Evolutionary conservation across 2,888 invertebrate genomes (phyloP).

Genomic region (Caenorhabditis angaria): DNA sequence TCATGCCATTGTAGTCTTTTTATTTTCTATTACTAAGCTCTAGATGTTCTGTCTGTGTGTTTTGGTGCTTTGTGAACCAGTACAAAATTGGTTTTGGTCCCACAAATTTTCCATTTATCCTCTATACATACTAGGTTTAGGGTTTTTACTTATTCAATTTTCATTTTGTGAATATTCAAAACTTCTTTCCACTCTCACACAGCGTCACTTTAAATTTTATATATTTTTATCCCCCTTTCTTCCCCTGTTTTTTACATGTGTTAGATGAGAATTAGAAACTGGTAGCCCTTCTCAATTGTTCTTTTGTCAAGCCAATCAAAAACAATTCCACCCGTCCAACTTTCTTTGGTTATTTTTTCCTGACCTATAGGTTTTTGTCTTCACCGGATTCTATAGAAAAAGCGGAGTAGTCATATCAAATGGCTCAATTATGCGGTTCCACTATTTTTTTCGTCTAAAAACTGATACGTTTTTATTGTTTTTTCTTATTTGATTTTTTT

Average conservation of each 20-base stretch:
- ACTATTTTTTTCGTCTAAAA: not conserved
- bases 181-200: not conserved
- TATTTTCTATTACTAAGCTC: not conserved
- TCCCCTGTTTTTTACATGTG: not conserved
- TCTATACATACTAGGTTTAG: not conserved
- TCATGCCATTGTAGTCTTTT: not conserved
- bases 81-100: not conserved
- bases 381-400: not conserved
- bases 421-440: constrained; percentile 6
- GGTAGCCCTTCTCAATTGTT: not conserved
- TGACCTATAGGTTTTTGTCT: constrained; percentile 1
- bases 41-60: not conserved
- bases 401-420: constrained; percentile 8
- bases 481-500: not conserved
- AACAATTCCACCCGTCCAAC: not conserved
- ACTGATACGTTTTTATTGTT: not conserved
- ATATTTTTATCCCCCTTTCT: not conserved
- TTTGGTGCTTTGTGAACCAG: constrained; percentile 4
- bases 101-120: not conserved
- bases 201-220: not conserved
- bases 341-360: not conserved
- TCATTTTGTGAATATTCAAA: not conserved
- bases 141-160: not conserved
- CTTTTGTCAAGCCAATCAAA: not conserved
- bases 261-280: not conserved